These are phyloP conservation scores for Bolborhynchus lineola DNA, from an alignment of 2,113 vertebrate species.

Conservation along the genomic window DNA sequence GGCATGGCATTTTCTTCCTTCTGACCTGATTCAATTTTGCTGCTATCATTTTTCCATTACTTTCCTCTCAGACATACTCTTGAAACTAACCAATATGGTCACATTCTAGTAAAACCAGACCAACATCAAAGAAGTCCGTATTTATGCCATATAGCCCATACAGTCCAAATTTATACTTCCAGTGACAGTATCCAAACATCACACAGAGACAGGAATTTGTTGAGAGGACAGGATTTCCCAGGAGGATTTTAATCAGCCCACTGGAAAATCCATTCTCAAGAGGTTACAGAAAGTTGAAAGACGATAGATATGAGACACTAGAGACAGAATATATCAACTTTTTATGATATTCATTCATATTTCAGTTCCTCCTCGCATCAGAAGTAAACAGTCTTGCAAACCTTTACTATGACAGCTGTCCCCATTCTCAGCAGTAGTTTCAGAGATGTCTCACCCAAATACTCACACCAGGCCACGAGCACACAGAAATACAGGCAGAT, in stretches of 20 bases:
- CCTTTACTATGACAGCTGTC: constrained; percentile 1
- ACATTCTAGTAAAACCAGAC: neutral
- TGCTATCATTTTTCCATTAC: neutral
- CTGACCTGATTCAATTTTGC: neutral
- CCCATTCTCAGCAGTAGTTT: neutral
- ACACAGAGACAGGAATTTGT: neutral
- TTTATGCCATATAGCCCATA: neutral
- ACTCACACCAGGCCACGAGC: neutral
- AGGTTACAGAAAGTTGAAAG: neutral
- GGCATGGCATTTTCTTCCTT: neutral
- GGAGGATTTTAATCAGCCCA: constrained; percentile 20
- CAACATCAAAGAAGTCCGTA: neutral
- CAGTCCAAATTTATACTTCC: neutral
- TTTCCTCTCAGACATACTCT: neutral
- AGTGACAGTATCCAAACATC: neutral
- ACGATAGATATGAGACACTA: neutral
- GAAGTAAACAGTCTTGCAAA: neutral
- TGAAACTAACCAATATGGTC: neutral
- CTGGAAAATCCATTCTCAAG: constrained; percentile 16
- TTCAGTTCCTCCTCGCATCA: neutral
- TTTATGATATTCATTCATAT: constrained; percentile 10
- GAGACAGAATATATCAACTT: neutral
- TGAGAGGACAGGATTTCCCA: neutral
- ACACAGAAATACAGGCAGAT: neutral
- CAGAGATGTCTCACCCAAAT: constrained; percentile 9